phyloP scores from a whole-genome alignment of 2,113 vertebrate genomes.

The Paramormyrops kingsleyae region DNA sequence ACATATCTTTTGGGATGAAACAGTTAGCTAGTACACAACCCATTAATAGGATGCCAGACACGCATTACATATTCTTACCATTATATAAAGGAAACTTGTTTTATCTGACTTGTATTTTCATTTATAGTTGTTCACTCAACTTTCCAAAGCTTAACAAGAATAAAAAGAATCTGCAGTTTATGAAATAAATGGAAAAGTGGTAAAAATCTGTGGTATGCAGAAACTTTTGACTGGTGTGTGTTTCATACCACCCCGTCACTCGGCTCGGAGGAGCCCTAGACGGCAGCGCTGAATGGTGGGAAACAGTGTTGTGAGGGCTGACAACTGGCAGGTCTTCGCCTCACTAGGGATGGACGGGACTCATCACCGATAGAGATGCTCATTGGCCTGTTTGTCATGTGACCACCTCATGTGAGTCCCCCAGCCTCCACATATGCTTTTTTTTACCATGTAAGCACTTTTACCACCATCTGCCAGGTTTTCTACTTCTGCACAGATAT shows the following conservation, averaged over 20 bases:
- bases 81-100: too few species aligned
- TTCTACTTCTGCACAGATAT: neutral
- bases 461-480: neutral
- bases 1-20: too few species aligned
- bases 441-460: neutral
- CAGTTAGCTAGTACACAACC: too few species aligned
- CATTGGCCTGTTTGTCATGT: neutral
- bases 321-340: neutral
- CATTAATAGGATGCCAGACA: too few species aligned
- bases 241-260: neutral
- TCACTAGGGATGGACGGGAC: neutral
- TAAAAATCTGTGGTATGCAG: too few species aligned
- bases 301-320: neutral
- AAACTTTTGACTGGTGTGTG: too few species aligned
- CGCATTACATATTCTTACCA: too few species aligned
- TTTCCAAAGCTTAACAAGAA: too few species aligned
- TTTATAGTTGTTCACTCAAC: too few species aligned
- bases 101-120: too few species aligned
- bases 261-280: neutral
- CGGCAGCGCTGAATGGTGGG: neutral
- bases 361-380: neutral
- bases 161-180: too few species aligned
- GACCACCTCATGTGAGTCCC: neutral
- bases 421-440: neutral
- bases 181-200: too few species aligned